Conservation (phyloP, 2,113 vertebrate genomes). For the Orientallactaga bullata region DNA sequence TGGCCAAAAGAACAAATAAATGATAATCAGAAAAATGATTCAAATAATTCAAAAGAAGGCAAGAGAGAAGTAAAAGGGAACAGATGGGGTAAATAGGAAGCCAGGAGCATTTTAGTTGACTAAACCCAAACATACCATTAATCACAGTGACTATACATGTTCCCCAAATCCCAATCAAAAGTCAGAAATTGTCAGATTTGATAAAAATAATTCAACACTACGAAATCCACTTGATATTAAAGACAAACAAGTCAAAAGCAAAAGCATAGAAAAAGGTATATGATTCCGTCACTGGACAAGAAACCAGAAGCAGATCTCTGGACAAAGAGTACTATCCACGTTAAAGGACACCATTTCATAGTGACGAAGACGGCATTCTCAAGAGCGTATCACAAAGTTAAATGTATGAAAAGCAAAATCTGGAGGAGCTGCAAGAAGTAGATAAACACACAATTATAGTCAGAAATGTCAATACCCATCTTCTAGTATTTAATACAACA, state of each 20-base stretch:
- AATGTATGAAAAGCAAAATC: conserved; percentile 4
- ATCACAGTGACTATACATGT: conserved; percentile 35
- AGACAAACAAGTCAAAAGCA: neutral
- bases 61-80: neutral
- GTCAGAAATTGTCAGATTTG: conserved; percentile 1
- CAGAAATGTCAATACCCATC: conserved; percentile 32
- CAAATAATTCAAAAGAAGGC: conserved; percentile 16
- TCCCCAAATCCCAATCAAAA: conserved; percentile 2
- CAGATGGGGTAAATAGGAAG: neutral
- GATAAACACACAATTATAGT: conserved; percentile 24
- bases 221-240: conserved; percentile 5
- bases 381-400: neutral
- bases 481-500: neutral
- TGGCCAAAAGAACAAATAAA: conserved; percentile 36
- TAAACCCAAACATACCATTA: conserved; percentile 16
- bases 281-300: neutral
- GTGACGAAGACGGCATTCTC: neutral
- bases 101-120: neutral
- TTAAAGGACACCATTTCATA: conserved; percentile 14
- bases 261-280: neutral
- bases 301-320: conserved; percentile 27
- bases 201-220: neutral
- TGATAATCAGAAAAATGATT: neutral
- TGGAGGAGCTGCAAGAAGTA: conserved; percentile 10
- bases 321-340: conserved; percentile 13